Evolutionary conservation across 1,140 invertebrate genomes (phyloP), one percentile per base, ranked within the genome.

Genomic region (Protaetia brevitarsis): DNA sequence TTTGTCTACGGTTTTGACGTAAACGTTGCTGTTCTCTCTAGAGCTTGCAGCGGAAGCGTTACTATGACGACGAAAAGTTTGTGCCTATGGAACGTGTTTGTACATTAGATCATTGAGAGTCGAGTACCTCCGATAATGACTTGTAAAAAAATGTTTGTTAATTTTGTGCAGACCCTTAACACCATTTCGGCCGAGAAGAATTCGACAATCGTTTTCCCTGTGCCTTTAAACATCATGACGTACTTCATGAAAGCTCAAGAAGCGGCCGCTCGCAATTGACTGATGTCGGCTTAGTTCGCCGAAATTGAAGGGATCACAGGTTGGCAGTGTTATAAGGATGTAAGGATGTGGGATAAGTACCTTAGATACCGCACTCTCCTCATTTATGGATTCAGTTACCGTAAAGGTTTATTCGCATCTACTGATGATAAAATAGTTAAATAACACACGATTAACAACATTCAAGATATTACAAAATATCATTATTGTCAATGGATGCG

Each of bases 151-250:
- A 19, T 34, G 13, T n/a, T 23, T 51, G 19, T 51, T 23, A 51
- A 51, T 51, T 51, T 51, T 51, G 41, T 64, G 59, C 88, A 97
- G 84, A 96, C 95, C 1, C 81, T 98, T 61, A 97, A 92, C 79
- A 92, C 92, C 10, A 97, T 98, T 77, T 95, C 94, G 37, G 93
- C 95, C 2, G 96, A 98, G 83, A 98, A 98, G 82, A 98, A 97
- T 80, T 97, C 96, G 2, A 98, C 96, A 2, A 98, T 98, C 73
- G 92, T 98, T 66, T 98, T 98, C 81, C 96, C 96, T 21, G 82
- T 98, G 69, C 95, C 95, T 23, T 92, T 97, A 74, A 94, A 97
- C 76, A 85, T 97, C 74, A 76, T 96, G 62, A 88, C 87, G 31
- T 89, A 89, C 71, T 93, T 93, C 74, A 78, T 90, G 77, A 79